Evolutionary conservation across 2,797 vertebrate genomes (phyloP), one percentile per base, ranked within the genome.

Genomic region (Gymnoscopelus braueri): DNA sequence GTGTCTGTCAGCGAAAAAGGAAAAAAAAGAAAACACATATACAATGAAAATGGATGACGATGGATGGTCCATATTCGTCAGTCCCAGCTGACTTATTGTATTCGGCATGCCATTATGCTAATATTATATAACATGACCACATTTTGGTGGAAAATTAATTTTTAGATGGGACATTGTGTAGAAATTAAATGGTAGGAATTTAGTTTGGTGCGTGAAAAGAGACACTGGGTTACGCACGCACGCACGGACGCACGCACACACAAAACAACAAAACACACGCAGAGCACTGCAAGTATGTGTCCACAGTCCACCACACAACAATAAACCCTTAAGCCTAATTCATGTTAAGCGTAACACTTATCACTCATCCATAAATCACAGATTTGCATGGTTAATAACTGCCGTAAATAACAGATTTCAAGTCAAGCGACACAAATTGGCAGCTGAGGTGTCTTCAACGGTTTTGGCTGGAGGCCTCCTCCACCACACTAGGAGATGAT

Each of bases 401-500:
- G 39, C 39, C 7, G 6, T 44, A 44, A 44, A 44, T 44, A 44
- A 44, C 39, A 44, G 39, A 44, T 44, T 44, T 44, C 39, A 8
- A 44, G 39, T 0, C 39, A 44, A 44, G 39, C 39, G 39, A 44
- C 39, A 44, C 39, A 44, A 44, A 44, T 44, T 44, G 39, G 39
- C 32, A 63, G 48, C 24, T 29, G 48, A 39, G 26, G 53, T 49
- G 67, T 62, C 63, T 69, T 44, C 64, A 63, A 71, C 78, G 75
- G 69, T 61, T 74, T 67, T 71, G 60, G 61, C 71, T 49, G 55
- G 23, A 48, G 6, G 67, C 23, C 13, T 26, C 49, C 61, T 29
- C 47, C 51, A 58, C 67, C 69, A 80, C 55, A 73, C 79, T n/a
- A 3, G 15, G 1, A 35, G 61, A 47, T 11, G 70, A 68, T 59